Base-by-base conservation (phyloP, 2,888 invertebrate species). In the Apamea epomidion region DNA sequence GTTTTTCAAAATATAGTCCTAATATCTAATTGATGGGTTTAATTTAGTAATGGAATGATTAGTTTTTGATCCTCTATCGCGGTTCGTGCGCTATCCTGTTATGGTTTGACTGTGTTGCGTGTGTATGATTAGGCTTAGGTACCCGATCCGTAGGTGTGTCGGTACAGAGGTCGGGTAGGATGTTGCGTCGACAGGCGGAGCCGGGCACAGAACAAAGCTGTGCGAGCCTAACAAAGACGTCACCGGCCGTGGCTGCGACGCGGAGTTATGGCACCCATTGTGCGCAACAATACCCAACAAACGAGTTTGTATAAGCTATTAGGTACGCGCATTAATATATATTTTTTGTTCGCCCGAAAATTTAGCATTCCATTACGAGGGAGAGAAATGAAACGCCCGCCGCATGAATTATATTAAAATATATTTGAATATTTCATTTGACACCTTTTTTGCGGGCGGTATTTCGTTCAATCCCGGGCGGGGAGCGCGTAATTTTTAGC, bases 361-460 rank as follows among this genome's bases (percentile, higher is more conserved):
- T 97, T 97, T 96, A 95, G 97, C 97, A 97, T 97, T 97, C 97
- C 97, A 97, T 97, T 97, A 97, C 96, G 95, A 95, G 97, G 97
- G 97, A 96, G 96, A 96, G 97, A 97, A 97, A 97, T 97, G 97
- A 96, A 97, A 97, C 96, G 96, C 97, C 96, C 96, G 97, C 97
- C 96, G 97, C 96, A 97, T 97, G 97, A 97, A 97, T 97, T 97
- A 97, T 97, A 97, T 97, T 97, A 97, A 97, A 97, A 97, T 97
- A 97, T 97, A 97, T 97, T 97, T 97, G 97, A 97, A 97, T 97
- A 97, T 97, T 97, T 97, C 97, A 97, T 97, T 97, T 97, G 97
- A 97, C 97, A 97, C 97, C 97, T 97, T 97, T 97, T 96, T 97
- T 95, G 95, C 95, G 94, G 93, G 94, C 91, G 96, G 95, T 95